Evolutionary conservation across 2,113 vertebrate species (phyloP), one percentile per base, ranked within the genome.

Genomic region (Corythoichthys intestinalis): DNA sequence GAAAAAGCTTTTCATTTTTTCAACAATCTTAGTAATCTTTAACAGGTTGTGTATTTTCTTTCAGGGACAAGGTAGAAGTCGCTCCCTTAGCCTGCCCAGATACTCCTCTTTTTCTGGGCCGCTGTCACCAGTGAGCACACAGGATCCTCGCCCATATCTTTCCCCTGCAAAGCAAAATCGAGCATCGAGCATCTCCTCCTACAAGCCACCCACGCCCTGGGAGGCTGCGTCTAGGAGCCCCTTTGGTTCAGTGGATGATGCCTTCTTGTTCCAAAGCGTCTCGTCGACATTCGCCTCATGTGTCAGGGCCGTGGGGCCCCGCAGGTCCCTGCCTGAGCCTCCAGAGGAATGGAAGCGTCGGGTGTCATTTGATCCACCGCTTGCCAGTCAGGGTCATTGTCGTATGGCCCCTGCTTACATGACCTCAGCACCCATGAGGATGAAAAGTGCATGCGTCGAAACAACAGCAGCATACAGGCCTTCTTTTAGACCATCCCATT

Each of bases 121-220:
- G 8, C 48, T 69, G 34, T 93, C 92, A 63, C 83, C 91, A 5
- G 59, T 80, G 56, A 84, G 90, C 79, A 90, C 88, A 62, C 88
- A 68, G 64, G 72, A 12, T 83, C 85, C 77, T 90, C 91, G 73
- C 80, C 92, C 17, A 20, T 13, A 13, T 78, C 83, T 1, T 70
- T 75, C 72, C 87, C 10, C 3, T 28, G 54, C 85, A 81, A 82
- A 85, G 83, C 58, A 17, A 74, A 90, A 89, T 12, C 20, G 53
- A 85, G 72, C 91, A 89, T 34, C 20, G 20, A 85, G 72, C 66
- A 4, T 89, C 89, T 50, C 85, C 88, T 76, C 86, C 39, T 70
- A 35, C 83, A 95, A 92, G 85, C 91, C 91, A 48, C 90, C 77
- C 4, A 91, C 92, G 5, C 95, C 95, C 1, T 95, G 96, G 95